A percentile compares a stretch with the other conserved stretches of the same genome.
Evolutionary conservation across 2,113 vertebrate genomes (phyloP).

Genomic region (Onychostruthus taczanowskii): DNA sequence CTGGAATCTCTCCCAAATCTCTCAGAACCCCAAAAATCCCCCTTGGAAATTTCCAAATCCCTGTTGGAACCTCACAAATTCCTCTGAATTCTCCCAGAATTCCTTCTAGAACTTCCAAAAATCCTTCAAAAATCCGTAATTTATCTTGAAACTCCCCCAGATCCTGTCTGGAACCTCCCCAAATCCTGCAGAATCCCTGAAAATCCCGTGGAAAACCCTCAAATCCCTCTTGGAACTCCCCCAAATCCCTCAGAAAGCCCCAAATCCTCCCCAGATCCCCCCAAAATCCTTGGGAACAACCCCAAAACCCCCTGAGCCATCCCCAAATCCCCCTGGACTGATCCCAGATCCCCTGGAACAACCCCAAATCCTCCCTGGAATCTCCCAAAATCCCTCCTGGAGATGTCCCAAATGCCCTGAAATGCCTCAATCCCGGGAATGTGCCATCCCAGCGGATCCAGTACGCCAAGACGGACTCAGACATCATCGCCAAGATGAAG

Average conservation of each 20-base stretch:
- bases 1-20: neutral
- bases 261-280: neutral
- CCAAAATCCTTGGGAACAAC: neutral
- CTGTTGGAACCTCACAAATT: neutral
- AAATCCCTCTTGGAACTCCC: neutral
- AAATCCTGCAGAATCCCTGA: neutral
- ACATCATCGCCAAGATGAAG: neutral
- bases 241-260: neutral
- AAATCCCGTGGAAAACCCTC: neutral
- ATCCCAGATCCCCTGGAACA: neutral
- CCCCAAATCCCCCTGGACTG: neutral
- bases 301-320: too few species aligned
- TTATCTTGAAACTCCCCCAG: neutral
- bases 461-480: neutral
- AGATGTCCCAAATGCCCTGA: neutral
- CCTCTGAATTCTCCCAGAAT: neutral
- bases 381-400: neutral
- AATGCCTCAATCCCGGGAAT: neutral
- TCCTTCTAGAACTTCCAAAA: neutral
- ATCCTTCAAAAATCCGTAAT: neutral
- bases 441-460: neutral
- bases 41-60: neutral
- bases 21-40: neutral
- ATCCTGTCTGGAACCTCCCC: too few species aligned
- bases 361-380: neutral